phyloP scores from a whole-genome alignment of 1,140 invertebrate genomes.

The Tachypleus tridentatus region DNA sequence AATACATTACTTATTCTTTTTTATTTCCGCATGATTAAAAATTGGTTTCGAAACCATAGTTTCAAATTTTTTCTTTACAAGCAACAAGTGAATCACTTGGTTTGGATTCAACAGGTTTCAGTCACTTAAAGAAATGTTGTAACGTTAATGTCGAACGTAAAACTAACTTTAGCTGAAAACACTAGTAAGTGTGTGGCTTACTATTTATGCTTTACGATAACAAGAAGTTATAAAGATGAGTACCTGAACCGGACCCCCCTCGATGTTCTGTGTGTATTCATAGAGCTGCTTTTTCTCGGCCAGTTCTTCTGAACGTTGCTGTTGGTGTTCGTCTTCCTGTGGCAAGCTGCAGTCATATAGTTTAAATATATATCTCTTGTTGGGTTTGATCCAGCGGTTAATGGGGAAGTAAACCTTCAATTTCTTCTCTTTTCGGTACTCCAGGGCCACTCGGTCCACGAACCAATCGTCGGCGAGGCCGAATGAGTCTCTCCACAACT shows the following conservation, averaged over 20 bases:
- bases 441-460: conserved; percentile 24
- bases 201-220: too few species aligned
- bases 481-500: neutral
- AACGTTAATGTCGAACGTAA: too few species aligned
- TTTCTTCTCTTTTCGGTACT: conserved; percentile 10
- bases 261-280: conserved; percentile 29
- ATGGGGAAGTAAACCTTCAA: neutral
- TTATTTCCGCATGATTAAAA: too few species aligned
- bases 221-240: neutral
- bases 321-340: conserved; percentile 32
- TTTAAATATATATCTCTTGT: conserved; percentile 33
- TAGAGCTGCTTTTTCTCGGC: conserved; percentile 32
- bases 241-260: conserved; percentile 36
- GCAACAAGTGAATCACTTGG: too few species aligned
- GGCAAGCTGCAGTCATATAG: conserved; percentile 38
- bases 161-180: too few species aligned
- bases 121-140: too few species aligned
- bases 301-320: conserved; percentile 33
- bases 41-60: too few species aligned
- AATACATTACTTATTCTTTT: too few species aligned
- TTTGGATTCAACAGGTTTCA: too few species aligned
- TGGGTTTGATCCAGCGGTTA: conserved; percentile 33
- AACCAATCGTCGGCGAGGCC: conserved; percentile 26
- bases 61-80: too few species aligned
- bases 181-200: too few species aligned